Percentiles rank a stretch among this genome's conserved stretches.
Conservation (phyloP, 2,888 invertebrate species). For the Rambutsinella grinnellia region DNA sequence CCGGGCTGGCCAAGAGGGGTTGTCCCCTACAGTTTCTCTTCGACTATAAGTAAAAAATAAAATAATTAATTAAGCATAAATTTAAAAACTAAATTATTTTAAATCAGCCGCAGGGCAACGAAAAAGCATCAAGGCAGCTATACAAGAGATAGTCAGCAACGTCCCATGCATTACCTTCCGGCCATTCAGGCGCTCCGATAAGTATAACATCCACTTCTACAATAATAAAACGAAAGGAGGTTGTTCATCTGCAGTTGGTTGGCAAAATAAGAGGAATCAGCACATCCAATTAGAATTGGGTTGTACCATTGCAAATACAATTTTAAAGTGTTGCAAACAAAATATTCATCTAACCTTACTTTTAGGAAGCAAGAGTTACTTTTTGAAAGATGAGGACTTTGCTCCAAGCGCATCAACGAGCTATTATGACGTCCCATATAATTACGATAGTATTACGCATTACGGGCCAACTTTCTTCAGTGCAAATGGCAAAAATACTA, state of each 20-base stretch:
- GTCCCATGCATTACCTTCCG: constrained; percentile 50
- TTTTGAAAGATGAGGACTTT: constrained; percentile 50
- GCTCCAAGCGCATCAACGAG: constrained; percentile 21
- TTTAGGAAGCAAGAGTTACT: too few species aligned
- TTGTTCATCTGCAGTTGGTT: constrained; percentile 54
- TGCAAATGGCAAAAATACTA: constrained; percentile 39
- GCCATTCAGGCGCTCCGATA: constrained; percentile 35
- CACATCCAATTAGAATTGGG: constrained; percentile 38
- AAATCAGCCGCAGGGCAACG: constrained; percentile 46
- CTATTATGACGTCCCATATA: constrained; percentile 45
- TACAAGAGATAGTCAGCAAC: constrained; percentile 28
- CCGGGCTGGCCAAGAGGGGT: constrained; percentile 46
- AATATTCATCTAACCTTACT: too few species aligned
- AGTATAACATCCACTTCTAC: constrained; percentile 40
- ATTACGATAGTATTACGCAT: constrained; percentile 60
- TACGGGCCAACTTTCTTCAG: constrained; percentile 53
- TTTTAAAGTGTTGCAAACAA: too few species aligned
- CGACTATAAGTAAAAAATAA: constrained; percentile 17
- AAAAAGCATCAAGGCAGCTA: constrained; percentile 30
- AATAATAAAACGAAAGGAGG: constrained; percentile 51
- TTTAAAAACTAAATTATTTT: background rate
- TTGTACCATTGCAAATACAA: constrained; percentile 51
- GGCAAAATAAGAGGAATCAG: constrained; percentile 56
- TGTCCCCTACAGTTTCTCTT: constrained; percentile 33
- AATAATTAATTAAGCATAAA: background rate